These are phyloP conservation scores for Leptinotarsa tumamoca DNA, from an alignment of 2,888 invertebrate genomes.

Conservation along the genomic window DNA sequence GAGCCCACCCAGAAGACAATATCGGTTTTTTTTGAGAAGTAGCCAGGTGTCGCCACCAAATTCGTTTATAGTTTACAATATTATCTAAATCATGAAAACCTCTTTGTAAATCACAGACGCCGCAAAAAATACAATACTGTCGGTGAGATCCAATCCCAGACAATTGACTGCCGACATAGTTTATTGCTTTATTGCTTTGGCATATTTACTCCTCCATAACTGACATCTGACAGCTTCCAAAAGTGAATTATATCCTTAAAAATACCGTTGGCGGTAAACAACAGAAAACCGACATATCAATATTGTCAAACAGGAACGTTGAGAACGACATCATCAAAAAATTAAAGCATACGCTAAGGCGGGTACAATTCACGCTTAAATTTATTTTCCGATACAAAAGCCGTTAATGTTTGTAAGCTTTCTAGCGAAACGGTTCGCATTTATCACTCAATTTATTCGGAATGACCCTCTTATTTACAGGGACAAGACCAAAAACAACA, in stretches of 20 bases:
- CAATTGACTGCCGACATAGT: neutral
- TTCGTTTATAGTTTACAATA: neutral
- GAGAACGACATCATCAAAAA: slow-evolving; percentile 22
- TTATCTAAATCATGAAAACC: neutral
- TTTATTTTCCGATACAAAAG: slow-evolving; percentile 29
- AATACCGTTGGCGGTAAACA: slow-evolving; percentile 2
- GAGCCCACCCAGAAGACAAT: neutral
- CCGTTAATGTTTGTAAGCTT: slow-evolving; percentile 38
- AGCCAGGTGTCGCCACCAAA: neutral
- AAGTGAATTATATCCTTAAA: slow-evolving; percentile 6
- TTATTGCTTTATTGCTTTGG: slow-evolving; percentile 11
- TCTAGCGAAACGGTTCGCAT: slow-evolving; percentile 34
- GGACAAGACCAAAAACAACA: slow-evolving; percentile 33
- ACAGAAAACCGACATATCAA: slow-evolving; percentile 14
- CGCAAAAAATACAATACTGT: slow-evolving; percentile 15
- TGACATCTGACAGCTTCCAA: neutral
- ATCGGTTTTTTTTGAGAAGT: neutral
- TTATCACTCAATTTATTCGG: slow-evolving; percentile 37
- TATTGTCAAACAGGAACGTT: slow-evolving; percentile 25
- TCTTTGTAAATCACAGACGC: neutral
- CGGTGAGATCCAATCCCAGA: slow-evolving; percentile 3
- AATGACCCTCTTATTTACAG: slow-evolving; percentile 34
- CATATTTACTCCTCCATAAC: slow-evolving; percentile 3
- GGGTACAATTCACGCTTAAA: slow-evolving; percentile 34
- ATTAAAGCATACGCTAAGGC: slow-evolving; percentile 31